These are phyloP conservation scores for Pterobdella sp. DNA, from an alignment of 2,888 invertebrate species.

Conservation along the genomic window DNA sequence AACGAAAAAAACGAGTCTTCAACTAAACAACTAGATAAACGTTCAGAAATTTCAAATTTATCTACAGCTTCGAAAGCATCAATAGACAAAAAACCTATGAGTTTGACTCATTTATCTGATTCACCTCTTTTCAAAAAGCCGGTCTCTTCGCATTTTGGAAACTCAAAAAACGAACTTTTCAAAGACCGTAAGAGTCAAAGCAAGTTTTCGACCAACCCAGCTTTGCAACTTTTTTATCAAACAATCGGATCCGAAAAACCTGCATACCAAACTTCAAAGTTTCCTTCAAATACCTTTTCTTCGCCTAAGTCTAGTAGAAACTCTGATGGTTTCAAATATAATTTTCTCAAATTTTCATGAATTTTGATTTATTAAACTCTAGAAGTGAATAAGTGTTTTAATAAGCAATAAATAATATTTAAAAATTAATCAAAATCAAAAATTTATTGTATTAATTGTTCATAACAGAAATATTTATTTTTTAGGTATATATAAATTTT, in stretches of 20 bases:
- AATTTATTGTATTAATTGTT: no score
- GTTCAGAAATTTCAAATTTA: no score
- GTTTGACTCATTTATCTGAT: conserved; percentile 21
- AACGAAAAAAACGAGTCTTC: no score
- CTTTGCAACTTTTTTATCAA: not conserved
- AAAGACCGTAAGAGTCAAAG: not conserved
- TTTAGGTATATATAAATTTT: no score
- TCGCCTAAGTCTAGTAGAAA: not conserved
- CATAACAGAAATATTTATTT: no score
- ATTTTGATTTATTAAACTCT: no score
- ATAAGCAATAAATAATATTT: no score
- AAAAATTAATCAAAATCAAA: no score
- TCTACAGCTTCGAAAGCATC: not conserved
- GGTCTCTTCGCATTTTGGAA: not conserved
- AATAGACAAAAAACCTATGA: not conserved
- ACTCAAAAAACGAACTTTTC: not conserved
- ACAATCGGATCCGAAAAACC: not conserved
- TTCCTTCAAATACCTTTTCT: not conserved
- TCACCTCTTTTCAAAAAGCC: conserved; percentile 23
- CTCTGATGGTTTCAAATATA: conserved; percentile 14
- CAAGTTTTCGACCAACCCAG: conserved; percentile 4
- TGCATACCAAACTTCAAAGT: not conserved
- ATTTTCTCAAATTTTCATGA: not conserved
- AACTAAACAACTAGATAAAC: not conserved
- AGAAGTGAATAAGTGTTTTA: no score